Conservation (phyloP, 2,888 invertebrate species). For the Fabriciana adippe region DNA sequence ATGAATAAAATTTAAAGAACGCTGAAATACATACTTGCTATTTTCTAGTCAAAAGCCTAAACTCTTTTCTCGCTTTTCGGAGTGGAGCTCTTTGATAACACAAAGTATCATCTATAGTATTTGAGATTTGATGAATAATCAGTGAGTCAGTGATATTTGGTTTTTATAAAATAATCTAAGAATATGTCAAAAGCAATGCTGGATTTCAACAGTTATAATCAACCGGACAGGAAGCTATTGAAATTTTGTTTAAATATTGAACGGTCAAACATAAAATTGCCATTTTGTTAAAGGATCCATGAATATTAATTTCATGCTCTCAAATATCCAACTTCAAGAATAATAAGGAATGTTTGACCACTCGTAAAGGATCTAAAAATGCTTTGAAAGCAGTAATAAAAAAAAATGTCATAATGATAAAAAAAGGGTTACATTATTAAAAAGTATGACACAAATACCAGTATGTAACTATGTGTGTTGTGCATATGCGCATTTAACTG, state of each 20-base stretch:
- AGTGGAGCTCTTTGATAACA: too few relatives aligned
- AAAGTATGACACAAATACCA: not conserved
- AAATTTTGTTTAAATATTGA: not conserved
- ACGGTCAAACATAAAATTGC: not conserved
- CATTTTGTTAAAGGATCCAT: not conserved
- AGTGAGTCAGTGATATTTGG: too few relatives aligned
- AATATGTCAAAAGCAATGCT: too few relatives aligned
- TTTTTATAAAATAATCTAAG: too few relatives aligned
- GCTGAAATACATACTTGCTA: too few relatives aligned
- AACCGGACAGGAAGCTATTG: not conserved
- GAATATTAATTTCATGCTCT: conserved; percentile 5
- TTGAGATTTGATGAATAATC: too few relatives aligned
- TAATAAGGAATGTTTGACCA: conserved; percentile 50
- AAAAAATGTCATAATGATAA: not conserved
- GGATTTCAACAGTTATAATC: too few relatives aligned
- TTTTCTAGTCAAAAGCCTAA: too few relatives aligned
- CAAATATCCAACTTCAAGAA: conserved; percentile 22
- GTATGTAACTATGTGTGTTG: too few relatives aligned
- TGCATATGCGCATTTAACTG: not conserved
- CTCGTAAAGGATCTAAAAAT: conserved; percentile 49
- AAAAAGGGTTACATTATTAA: not conserved
- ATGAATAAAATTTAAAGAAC: too few relatives aligned
- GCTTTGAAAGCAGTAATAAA: conserved; percentile 39
- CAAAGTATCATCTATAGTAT: too few relatives aligned
- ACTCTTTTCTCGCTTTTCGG: too few relatives aligned